These are phyloP conservation scores for Chaetodon trifasciatus DNA, from an alignment of 2,797 vertebrate genomes.

Conservation along the genomic window DNA sequence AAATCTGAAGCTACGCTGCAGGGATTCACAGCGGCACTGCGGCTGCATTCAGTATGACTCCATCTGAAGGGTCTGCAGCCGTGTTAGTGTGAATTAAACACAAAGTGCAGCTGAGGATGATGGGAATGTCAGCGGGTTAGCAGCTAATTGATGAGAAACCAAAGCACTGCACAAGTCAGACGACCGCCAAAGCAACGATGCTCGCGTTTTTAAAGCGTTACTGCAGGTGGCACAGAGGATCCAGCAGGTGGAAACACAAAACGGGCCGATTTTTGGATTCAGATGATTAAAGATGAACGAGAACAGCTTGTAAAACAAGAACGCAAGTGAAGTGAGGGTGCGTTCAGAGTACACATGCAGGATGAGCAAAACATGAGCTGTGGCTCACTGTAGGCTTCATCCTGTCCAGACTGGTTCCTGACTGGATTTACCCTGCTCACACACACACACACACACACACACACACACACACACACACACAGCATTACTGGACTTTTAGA, in stretches of 20 bases:
- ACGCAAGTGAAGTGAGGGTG: background rate
- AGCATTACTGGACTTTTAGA: conserved; percentile 12
- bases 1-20: no score
- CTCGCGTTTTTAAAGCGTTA: background rate
- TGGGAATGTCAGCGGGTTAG: background rate
- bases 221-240: background rate
- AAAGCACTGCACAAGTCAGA: no score
- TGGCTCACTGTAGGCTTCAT: conserved; percentile 14
- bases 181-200: background rate
- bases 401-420: conserved; percentile 62
- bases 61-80: no score
- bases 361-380: conserved; percentile 31
- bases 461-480: background rate
- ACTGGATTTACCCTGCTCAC: conserved; percentile 39
- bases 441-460: conserved; percentile 1
- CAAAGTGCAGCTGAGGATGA: background rate
- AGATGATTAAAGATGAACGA: background rate
- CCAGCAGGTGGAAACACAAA: background rate
- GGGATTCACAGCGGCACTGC: no score
- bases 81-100: no score
- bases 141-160: no score
- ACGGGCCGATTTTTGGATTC: background rate
- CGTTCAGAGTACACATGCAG: background rate
- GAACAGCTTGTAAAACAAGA: background rate
- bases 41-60: no score